Evolutionary conservation across 2,888 invertebrate species (phyloP).

Genomic region (Tuberolachnus salignus): DNA sequence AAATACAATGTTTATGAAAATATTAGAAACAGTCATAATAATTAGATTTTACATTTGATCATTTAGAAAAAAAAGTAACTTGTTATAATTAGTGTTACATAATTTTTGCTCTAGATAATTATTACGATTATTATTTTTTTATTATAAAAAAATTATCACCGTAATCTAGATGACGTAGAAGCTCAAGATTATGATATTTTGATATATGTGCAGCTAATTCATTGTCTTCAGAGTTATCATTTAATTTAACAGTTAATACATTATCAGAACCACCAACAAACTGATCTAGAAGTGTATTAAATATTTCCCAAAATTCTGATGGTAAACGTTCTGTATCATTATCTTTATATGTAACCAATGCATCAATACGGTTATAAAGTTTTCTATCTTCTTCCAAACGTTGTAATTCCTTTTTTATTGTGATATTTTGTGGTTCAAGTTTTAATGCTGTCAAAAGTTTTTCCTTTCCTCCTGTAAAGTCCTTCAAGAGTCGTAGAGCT

Average conservation of each 20-base stretch:
- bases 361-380: not conserved
- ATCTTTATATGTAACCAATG: constrained; percentile 11
- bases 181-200: not conserved
- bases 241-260: constrained; percentile 19
- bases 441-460: no score
- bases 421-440: constrained; percentile 66
- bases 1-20: no score
- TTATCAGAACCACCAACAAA: constrained; percentile 32
- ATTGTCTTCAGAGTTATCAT: constrained; percentile 22
- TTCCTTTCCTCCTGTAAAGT: no score
- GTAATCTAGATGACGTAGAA: no score
- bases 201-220: constrained; percentile 12
- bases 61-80: no score
- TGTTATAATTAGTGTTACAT: no score
- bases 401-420: constrained; percentile 67
- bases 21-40: no score
- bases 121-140: no score
- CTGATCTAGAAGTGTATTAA: constrained; percentile 2
- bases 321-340: not conserved
- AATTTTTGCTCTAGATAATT: no score
- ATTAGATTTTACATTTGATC: no score
- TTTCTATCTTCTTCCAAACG: constrained; percentile 62
- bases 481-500: constrained; percentile 70
- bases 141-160: no score
- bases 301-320: constrained; percentile 43